Evolutionary conservation across 2,888 invertebrate genomes (phyloP).

Genomic region (Trichopoda pennipes): DNA sequence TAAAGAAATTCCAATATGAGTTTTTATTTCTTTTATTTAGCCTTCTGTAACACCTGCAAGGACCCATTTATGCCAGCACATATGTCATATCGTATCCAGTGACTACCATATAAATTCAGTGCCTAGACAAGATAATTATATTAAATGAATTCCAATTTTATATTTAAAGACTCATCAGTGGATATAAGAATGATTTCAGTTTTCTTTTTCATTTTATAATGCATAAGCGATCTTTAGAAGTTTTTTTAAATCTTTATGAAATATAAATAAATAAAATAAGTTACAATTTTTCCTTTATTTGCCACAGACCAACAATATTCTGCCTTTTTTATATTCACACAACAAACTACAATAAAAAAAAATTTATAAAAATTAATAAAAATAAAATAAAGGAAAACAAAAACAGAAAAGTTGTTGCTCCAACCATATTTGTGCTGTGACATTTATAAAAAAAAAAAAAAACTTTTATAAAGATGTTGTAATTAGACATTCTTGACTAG

Average conservation of each 20-base stretch:
- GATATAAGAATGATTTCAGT: not conserved
- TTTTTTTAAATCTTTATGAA: slow-evolving; percentile 43
- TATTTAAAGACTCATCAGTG: slow-evolving; percentile 2
- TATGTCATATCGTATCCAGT: slow-evolving; percentile 10
- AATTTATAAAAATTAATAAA: not conserved
- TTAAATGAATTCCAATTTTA: slow-evolving; percentile 55
- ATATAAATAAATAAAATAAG: slow-evolving; percentile 42
- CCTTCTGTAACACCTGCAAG: slow-evolving; percentile 30
- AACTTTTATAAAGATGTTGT: slow-evolving; percentile 68
- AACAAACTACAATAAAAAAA: slow-evolving; percentile 1
- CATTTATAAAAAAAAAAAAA: too few species aligned
- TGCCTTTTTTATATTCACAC: slow-evolving; percentile 36
- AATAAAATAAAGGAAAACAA: not conserved
- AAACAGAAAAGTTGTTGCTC: not conserved
- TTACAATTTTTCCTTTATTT: slow-evolving; percentile 26
- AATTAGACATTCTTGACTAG: slow-evolving; percentile 69
- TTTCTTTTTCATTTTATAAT: not conserved
- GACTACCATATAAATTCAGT: slow-evolving; percentile 29
- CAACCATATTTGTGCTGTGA: slow-evolving; percentile 66
- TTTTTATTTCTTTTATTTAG: not conserved
- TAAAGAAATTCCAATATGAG: not conserved
- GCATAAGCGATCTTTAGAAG: slow-evolving; percentile 25
- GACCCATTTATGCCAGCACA: not conserved
- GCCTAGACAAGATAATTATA: slow-evolving; percentile 52
- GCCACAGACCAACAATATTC: not conserved